phyloP scores from a whole-genome alignment of 2,888 invertebrate genomes.

The Dynastes tityus region DNA sequence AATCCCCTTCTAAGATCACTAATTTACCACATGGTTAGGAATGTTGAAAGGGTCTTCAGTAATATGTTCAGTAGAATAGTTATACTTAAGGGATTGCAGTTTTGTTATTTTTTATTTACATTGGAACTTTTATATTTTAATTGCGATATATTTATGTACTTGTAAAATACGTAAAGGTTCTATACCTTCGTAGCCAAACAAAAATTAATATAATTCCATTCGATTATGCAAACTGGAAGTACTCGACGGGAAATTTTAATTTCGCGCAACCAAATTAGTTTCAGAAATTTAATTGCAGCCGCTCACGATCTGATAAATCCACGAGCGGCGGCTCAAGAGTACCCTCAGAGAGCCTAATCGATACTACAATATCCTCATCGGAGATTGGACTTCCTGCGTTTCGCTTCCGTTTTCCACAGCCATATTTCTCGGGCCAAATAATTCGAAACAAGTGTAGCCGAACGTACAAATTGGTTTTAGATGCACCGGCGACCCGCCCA shows the following conservation, averaged over 20 bases:
- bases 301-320: slow-evolving; percentile 29
- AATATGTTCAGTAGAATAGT: too few relatives aligned
- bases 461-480: slow-evolving; percentile 33
- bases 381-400: slow-evolving; percentile 29
- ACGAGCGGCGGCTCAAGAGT: background rate
- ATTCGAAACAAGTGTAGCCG: slow-evolving; percentile 40
- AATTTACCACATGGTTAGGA: too few relatives aligned
- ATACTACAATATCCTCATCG: slow-evolving; percentile 22
- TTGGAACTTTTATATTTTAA: too few relatives aligned
- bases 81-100: too few relatives aligned
- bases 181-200: background rate
- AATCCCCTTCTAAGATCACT: too few relatives aligned
- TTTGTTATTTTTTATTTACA: too few relatives aligned
- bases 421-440: slow-evolving; percentile 22
- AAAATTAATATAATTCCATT: background rate
- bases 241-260: slow-evolving; percentile 16
- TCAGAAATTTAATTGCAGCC: slow-evolving; percentile 21
- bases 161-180: too few relatives aligned
- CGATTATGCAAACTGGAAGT: slow-evolving; percentile 15
- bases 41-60: too few relatives aligned
- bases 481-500: slow-evolving; percentile 33
- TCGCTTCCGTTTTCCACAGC: slow-evolving; percentile 10
- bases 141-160: too few relatives aligned
- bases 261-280: slow-evolving; percentile 22
- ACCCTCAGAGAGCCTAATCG: slow-evolving; percentile 21